Percentiles rank a stretch among this genome's conserved stretches.
These are phyloP conservation scores for Sinocyclocheilus maitianheensis DNA, from an alignment of 2,113 vertebrate genomes.

Conservation along the genomic window DNA sequence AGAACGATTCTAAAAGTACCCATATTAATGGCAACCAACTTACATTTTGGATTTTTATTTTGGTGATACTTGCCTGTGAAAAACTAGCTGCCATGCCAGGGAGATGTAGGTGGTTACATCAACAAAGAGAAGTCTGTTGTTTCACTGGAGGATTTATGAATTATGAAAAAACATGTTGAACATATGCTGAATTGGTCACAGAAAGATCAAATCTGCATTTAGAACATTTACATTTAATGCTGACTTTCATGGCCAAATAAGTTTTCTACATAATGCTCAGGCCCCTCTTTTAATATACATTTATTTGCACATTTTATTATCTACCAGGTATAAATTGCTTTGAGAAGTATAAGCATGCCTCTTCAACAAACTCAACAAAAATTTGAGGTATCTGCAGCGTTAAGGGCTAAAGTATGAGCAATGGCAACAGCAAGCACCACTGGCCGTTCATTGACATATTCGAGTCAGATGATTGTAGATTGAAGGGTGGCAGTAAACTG, in stretches of 20 bases:
- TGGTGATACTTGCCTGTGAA: not conserved
- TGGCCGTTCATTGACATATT: not conserved
- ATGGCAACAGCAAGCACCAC: not conserved
- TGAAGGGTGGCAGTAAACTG: constrained; percentile 14
- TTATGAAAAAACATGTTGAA: not conserved
- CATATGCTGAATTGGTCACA: not conserved
- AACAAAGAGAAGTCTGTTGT: not conserved
- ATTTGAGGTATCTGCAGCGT: not conserved
- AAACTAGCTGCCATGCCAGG: not conserved
- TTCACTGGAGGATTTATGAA: not conserved
- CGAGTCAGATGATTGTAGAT: not conserved
- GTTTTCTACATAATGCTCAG: not conserved
- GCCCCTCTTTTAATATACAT: not conserved
- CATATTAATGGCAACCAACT: not conserved
- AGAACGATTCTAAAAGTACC: not conserved
- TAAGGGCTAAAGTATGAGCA: not conserved
- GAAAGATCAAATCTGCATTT: not conserved
- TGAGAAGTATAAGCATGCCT: not conserved
- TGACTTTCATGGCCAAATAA: not conserved
- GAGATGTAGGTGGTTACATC: not conserved
- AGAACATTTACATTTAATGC: not conserved
- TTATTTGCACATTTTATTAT: not conserved
- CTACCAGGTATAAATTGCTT: not conserved
- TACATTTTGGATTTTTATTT: no score
- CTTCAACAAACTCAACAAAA: not conserved